These are phyloP conservation scores for Syngnathus scovelli DNA, from an alignment of 2,113 vertebrate genomes.

Conservation along the genomic window DNA sequence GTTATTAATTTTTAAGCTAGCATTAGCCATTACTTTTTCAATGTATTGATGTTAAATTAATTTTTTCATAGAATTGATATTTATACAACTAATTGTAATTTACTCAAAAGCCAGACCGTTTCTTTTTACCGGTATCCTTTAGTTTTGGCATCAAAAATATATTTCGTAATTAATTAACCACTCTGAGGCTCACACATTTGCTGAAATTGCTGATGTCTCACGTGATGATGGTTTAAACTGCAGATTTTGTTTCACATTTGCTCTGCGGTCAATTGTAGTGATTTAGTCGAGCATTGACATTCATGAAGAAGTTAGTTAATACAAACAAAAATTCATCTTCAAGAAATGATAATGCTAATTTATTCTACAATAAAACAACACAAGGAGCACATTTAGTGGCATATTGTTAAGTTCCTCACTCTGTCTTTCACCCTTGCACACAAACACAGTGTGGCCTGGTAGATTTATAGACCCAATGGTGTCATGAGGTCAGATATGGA, in stretches of 20 bases:
- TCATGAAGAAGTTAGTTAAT: too few species aligned
- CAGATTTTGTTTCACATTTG: too few species aligned
- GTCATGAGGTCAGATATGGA: constrained; percentile 52
- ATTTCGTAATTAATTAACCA: not conserved
- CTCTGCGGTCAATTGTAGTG: too few species aligned
- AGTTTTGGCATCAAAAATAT: too few species aligned
- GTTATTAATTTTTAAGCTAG: too few species aligned
- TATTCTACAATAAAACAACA: not conserved
- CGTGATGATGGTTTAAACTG: not conserved
- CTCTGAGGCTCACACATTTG: not conserved
- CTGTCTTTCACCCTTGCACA: too few species aligned
- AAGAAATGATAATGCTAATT: not conserved
- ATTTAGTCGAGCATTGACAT: too few species aligned
- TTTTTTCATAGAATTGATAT: not conserved
- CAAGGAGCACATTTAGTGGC: not conserved
- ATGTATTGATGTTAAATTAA: too few species aligned
- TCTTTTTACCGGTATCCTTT: too few species aligned
- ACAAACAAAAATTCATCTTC: not conserved
- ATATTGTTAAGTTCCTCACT: not conserved
- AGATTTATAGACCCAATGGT: constrained; percentile 49
- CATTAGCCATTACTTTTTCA: too few species aligned
- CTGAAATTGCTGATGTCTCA: not conserved
- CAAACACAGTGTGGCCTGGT: constrained; percentile 20
- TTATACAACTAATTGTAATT: not conserved
- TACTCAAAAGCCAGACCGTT: not conserved